Evolutionary conservation across 2,113 vertebrate species (phyloP).

Genomic region (Chamaea fasciata): DNA sequence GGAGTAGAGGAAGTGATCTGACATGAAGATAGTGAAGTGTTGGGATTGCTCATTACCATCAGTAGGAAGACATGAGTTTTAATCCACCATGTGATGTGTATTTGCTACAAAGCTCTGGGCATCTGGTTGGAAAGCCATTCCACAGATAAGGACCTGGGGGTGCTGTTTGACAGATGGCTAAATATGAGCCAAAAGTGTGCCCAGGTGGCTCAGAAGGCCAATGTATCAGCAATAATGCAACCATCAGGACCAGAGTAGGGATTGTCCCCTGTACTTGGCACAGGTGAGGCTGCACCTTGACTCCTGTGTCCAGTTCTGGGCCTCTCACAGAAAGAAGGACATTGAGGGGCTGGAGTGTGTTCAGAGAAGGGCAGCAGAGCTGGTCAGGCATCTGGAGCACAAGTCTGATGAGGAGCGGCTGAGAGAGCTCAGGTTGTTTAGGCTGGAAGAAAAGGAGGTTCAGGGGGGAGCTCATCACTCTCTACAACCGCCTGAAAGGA

Average conservation of each 20-base stretch:
- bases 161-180: background rate
- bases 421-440: fast-evolving
- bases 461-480: fast-evolving
- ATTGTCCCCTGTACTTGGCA: background rate
- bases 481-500: background rate
- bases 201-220: background rate
- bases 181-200: background rate
- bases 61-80: background rate
- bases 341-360: fast-evolving
- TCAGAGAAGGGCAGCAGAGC: fast-evolving
- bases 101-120: background rate
- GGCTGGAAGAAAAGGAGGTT: background rate
- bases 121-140: background rate
- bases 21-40: background rate
- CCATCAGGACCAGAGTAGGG: background rate
- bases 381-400: background rate
- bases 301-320: background rate
- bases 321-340: background rate
- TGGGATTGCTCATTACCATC: background rate
- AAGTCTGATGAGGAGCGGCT: fast-evolving
- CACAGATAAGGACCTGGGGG: background rate
- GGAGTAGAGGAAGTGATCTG: background rate
- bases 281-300: fast-evolving
- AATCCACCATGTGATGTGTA: fast-evolving
- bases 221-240: background rate